phyloP scores from a whole-genome alignment of 2,888 invertebrate species.

The Patella ulyssiponensis region DNA sequence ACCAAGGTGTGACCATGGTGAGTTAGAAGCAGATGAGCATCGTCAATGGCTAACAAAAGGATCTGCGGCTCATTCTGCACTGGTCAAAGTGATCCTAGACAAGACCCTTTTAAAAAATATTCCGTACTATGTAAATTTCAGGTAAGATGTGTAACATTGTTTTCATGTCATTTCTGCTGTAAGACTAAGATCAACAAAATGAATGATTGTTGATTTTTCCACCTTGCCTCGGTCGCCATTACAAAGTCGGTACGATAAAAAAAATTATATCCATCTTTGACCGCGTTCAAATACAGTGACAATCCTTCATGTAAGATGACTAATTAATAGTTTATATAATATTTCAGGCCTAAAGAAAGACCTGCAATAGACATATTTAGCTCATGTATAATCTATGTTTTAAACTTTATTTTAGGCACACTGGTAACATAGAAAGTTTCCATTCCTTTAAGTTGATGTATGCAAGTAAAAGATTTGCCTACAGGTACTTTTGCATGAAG shows the following conservation, averaged over 20 bases:
- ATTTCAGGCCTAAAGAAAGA: too few species aligned
- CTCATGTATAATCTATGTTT: too few species aligned
- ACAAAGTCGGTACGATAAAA: too few species aligned
- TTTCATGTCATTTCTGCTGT: background rate
- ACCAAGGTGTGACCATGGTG: slow-evolving; percentile 18
- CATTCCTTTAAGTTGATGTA: background rate
- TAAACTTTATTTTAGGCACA: background rate
- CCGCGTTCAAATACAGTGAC: too few species aligned
- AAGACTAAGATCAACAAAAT: background rate
- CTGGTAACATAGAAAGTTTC: background rate
- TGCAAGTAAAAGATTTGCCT: background rate
- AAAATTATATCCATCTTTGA: too few species aligned
- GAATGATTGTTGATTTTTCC: background rate
- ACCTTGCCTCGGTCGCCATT: background rate
- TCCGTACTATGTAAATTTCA: slow-evolving; percentile 3
- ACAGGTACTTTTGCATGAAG: background rate
- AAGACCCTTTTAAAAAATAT: slow-evolving; percentile 19
- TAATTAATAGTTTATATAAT: too few species aligned
- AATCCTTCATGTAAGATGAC: too few species aligned
- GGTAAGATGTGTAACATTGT: background rate
- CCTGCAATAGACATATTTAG: too few species aligned
- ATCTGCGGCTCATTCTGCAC: slow-evolving; percentile 16
- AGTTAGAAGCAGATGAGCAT: slow-evolving; percentile 10
- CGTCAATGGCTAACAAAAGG: slow-evolving; percentile 11
- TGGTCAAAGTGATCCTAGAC: slow-evolving; percentile 17